A percentile compares a stretch with the other conserved stretches of the same genome.
phyloP scores from a whole-genome alignment of 1,140 invertebrate genomes.

The Pseudobourletiella spinata region DNA sequence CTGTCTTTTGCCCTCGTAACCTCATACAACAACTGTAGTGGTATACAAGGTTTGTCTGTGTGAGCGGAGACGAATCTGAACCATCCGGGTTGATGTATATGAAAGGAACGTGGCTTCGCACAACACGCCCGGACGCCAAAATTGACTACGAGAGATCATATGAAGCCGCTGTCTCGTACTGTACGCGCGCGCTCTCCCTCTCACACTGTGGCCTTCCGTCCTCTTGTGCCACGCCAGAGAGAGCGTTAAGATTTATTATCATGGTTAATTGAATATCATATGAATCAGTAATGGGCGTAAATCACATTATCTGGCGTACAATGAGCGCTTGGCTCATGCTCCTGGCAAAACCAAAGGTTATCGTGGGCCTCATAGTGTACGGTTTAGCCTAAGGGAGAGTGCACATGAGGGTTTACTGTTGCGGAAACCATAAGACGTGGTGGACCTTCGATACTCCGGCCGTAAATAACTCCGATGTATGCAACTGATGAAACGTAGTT shows the following conservation, averaged over 20 bases:
- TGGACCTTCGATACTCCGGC: background rate
- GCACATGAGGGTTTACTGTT: background rate
- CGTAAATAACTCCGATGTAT: background rate
- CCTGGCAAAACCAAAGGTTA: slow-evolving; percentile 6
- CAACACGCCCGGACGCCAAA: background rate
- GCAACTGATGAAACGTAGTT: background rate
- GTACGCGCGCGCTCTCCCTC: background rate
- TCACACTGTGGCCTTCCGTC: slow-evolving; percentile 1
- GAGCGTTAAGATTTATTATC: slow-evolving; percentile 33
- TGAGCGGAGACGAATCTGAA: background rate
- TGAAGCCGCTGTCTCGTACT: background rate
- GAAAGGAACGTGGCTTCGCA: background rate
- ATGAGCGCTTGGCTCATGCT: background rate
- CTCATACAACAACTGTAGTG: slow-evolving; percentile 4
- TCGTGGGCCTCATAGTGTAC: background rate
- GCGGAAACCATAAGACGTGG: background rate
- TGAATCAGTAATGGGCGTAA: slow-evolving; percentile 34
- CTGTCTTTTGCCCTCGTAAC: slow-evolving; percentile 8
- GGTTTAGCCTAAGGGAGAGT: no score
- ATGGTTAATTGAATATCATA: slow-evolving; percentile 36
- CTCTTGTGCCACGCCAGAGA: background rate
- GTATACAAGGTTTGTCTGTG: no score
- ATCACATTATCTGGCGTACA: slow-evolving; percentile 27
- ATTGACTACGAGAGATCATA: background rate
- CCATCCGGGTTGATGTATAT: background rate